phyloP scores from a whole-genome alignment of 2,797 vertebrate genomes.

The Mus caroli region DNA sequence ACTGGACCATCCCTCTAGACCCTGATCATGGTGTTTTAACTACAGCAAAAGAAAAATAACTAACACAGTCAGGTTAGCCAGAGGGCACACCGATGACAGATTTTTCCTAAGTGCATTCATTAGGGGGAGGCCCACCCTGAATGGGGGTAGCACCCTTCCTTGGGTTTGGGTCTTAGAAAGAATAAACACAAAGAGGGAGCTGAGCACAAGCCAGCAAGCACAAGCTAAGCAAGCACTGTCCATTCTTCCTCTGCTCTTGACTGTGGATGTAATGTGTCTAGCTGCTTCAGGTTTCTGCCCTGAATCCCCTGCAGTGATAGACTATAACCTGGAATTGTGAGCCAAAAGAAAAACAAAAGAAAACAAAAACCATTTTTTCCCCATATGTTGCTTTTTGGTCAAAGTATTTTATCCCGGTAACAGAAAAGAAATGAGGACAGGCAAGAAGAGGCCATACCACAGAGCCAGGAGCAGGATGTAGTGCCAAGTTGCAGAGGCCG shows the following conservation, averaged over 20 bases:
- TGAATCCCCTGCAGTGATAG: neutral
- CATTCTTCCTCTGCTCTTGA: neutral
- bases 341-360: neutral
- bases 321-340: neutral
- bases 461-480: neutral
- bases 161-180: neutral
- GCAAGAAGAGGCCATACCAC: neutral
- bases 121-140: neutral
- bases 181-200: neutral
- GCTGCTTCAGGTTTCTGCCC: neutral
- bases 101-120: neutral
- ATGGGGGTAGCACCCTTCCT: neutral
- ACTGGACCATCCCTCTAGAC: neutral
- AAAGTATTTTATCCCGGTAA: neutral
- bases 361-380: neutral
- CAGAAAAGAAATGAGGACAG: neutral
- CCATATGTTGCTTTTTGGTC: neutral
- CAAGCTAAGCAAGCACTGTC: neutral
- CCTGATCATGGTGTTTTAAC: neutral
- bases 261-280: neutral
- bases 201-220: neutral
- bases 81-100: no score
- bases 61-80: neutral
- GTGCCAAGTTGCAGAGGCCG: neutral
- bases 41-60: neutral